phyloP scores from a whole-genome alignment of 2,797 vertebrate species.

The Parambassis ranga region DNA sequence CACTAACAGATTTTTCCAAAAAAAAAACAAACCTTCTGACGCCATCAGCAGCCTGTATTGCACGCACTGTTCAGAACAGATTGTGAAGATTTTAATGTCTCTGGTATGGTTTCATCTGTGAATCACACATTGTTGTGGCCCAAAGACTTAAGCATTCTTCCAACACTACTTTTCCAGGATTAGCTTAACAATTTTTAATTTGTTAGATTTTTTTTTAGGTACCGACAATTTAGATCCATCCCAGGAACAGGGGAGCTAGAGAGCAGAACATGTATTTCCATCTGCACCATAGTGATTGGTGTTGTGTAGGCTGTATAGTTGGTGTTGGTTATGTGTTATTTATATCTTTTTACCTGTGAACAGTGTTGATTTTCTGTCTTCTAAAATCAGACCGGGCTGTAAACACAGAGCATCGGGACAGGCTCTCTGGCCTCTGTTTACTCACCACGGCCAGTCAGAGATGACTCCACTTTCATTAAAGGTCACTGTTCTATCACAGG shows the following conservation, averaged over 20 bases:
- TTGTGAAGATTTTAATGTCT: conserved; percentile 4
- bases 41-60: neutral
- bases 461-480: conserved; percentile 19
- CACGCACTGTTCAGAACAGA: conserved; percentile 3
- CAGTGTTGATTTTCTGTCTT: neutral
- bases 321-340: too few species aligned
- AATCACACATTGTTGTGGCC: conserved; percentile 10
- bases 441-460: neutral
- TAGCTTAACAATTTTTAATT: neutral
- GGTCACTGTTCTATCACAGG: conserved; percentile 19
- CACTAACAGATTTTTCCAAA: neutral
- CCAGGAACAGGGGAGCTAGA: neutral
- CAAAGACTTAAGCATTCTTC: neutral
- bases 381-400: neutral
- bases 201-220: neutral
- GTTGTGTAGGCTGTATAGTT: too few species aligned
- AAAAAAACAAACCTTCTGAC: neutral
- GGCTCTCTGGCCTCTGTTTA: neutral
- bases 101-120: conserved; percentile 21
- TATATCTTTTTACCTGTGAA: neutral
- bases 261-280: neutral
- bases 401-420: neutral
- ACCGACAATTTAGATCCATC: neutral
- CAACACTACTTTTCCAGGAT: neutral
- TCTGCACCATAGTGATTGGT: too few species aligned